These are phyloP conservation scores for Cryptocheilus praepositus DNA, from an alignment of 2,888 invertebrate genomes.

Conservation along the genomic window DNA sequence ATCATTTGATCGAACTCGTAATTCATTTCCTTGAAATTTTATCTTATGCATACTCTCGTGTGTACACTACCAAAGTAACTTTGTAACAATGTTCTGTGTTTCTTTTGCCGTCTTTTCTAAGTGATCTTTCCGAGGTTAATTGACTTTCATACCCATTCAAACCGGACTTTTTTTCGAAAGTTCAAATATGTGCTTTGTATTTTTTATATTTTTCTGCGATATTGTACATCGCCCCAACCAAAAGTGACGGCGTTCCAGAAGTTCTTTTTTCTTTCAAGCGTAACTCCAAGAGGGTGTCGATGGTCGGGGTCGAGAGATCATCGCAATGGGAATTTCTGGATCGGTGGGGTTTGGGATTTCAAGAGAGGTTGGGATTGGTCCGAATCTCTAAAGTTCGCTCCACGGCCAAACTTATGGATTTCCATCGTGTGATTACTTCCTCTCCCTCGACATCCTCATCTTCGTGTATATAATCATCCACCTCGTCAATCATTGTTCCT, in stretches of 20 bases:
- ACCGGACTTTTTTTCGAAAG: background rate
- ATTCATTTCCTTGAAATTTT: too few relatives aligned
- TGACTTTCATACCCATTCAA: too few relatives aligned
- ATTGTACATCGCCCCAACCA: constrained; percentile 55
- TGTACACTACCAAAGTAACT: too few relatives aligned
- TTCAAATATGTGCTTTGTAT: constrained; percentile 21
- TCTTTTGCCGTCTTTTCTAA: background rate
- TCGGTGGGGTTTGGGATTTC: constrained; percentile 20
- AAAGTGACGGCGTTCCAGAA: constrained; percentile 46
- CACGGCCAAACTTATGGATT: constrained; percentile 51
- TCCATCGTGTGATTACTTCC: constrained; percentile 40
- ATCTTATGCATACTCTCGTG: too few relatives aligned
- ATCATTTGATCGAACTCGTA: too few relatives aligned
- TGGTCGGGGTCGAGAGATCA: too few relatives aligned
- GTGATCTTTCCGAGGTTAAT: too few relatives aligned
- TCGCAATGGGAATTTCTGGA: too few relatives aligned
- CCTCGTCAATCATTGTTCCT: constrained; percentile 36
- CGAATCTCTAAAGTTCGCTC: constrained; percentile 52
- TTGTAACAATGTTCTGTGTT: constrained; percentile 5
- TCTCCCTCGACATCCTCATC: constrained; percentile 59
- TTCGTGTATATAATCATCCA: constrained; percentile 49
- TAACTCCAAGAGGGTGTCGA: too few relatives aligned
- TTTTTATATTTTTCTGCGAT: constrained; percentile 8
- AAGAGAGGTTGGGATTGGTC: constrained; percentile 39
- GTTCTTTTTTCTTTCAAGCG: constrained; percentile 16